Evolutionary conservation across 2,888 invertebrate species (phyloP).

Genomic region (Podabrus alpinus): DNA sequence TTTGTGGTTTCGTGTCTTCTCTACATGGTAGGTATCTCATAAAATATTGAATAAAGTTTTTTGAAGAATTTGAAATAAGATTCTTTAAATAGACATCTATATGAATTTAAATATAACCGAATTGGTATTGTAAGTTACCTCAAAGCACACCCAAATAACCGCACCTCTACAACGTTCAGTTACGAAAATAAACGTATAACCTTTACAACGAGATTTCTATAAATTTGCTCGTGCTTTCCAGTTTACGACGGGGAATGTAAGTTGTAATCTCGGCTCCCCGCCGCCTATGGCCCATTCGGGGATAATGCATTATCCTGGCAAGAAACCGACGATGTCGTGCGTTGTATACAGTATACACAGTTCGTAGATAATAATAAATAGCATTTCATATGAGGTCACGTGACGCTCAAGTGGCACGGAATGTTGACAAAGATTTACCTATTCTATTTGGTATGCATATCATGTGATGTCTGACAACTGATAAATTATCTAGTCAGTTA

Average conservation of each 20-base stretch:
- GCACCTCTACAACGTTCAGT: conserved; percentile 20
- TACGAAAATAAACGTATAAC: conserved; percentile 1
- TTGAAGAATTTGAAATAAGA: no score
- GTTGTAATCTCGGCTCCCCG: conserved; percentile 5
- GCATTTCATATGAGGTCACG: conserved; percentile 19
- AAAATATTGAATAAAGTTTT: background rate
- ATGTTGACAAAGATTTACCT: conserved; percentile 24
- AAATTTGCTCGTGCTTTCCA: background rate
- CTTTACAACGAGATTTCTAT: conserved; percentile 1
- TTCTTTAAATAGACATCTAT: background rate
- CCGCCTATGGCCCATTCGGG: conserved; percentile 21
- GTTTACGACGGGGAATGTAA: conserved; percentile 8
- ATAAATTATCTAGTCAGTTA: conserved; percentile 3
- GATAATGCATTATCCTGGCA: conserved; percentile 6
- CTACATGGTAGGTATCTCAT: background rate
- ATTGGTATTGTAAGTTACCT: background rate
- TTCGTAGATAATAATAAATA: conserved; percentile 17
- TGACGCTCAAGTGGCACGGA: conserved; percentile 13
- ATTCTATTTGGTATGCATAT: conserved; percentile 22
- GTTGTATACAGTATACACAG: conserved; percentile 8
- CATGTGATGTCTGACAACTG: background rate
- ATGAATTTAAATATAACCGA: background rate
- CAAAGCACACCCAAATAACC: background rate
- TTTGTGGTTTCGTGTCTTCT: background rate
- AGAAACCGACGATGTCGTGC: conserved; percentile 2